Evolutionary conservation across 2,888 invertebrate genomes (phyloP).

Genomic region (Eumerus sabulonum): DNA sequence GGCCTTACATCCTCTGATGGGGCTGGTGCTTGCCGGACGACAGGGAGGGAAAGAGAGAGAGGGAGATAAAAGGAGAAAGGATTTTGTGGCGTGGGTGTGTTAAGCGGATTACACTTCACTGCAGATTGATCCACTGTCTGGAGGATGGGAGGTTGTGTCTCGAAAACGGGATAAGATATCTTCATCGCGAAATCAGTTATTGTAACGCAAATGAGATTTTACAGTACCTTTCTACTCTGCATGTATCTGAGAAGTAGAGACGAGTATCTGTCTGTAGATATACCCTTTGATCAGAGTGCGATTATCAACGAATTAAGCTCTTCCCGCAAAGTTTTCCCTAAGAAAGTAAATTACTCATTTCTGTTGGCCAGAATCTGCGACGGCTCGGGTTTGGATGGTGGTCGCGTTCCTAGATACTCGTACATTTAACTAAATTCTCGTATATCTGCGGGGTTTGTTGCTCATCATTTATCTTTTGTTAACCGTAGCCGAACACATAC

Average conservation of each 20-base stretch:
- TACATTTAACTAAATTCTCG: constrained; percentile 48
- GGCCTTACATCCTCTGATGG: too few relatives aligned
- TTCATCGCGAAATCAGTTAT: constrained; percentile 62
- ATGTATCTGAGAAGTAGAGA: not conserved
- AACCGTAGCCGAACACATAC: constrained; percentile 31
- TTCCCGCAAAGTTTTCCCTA: constrained; percentile 46
- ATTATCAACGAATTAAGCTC: constrained; percentile 68
- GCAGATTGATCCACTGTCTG: constrained; percentile 45
- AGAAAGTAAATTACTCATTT: constrained; percentile 68
- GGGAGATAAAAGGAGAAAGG: constrained; percentile 6
- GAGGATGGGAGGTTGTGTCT: constrained; percentile 26
- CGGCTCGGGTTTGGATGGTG: constrained; percentile 3
- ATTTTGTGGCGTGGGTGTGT: not conserved
- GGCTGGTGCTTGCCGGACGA: too few relatives aligned
- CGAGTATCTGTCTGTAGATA: constrained; percentile 27
- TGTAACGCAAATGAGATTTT: constrained; percentile 67
- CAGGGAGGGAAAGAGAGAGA: too few relatives aligned
- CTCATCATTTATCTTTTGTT: constrained; percentile 68
- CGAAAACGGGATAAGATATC: constrained; percentile 53
- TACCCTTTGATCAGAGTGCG: constrained; percentile 66
- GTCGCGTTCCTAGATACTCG: constrained; percentile 1
- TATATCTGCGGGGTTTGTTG: constrained; percentile 59
- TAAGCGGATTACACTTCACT: constrained; percentile 53
- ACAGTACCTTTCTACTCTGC: constrained; percentile 17
- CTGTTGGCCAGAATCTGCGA: constrained; percentile 42